These are phyloP conservation scores for Drosophila persimilis DNA, from an alignment of 1,140 invertebrate species.

Conservation along the genomic window DNA sequence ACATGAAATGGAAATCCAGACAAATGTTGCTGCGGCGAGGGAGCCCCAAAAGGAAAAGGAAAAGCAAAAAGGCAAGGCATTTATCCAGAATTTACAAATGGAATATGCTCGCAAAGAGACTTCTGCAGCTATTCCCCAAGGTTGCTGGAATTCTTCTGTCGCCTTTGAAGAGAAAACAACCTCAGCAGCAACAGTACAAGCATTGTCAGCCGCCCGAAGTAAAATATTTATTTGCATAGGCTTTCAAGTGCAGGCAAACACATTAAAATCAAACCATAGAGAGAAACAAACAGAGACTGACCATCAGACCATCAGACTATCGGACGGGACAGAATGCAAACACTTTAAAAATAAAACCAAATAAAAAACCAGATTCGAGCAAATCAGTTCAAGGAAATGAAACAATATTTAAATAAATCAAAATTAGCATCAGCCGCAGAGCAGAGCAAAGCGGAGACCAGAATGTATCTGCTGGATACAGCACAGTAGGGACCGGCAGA, in stretches of 20 bases:
- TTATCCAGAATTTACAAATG: conserved; percentile 46
- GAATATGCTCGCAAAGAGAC: conserved; percentile 24
- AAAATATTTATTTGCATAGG: conserved; percentile 34
- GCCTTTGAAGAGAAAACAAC: conserved; percentile 21
- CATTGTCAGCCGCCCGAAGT: neutral
- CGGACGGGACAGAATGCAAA: conserved; percentile 41
- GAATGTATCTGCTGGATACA: conserved; percentile 42
- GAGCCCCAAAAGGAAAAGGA: no score
- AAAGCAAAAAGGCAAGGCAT: conserved; percentile 6
- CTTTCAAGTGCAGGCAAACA: conserved; percentile 43
- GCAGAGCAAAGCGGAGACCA: neutral
- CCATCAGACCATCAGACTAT: conserved; percentile 29
- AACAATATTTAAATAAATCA: conserved; percentile 76
- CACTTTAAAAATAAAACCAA: conserved; percentile 22
- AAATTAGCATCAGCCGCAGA: conserved; percentile 67
- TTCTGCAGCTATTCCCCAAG: conserved; percentile 39
- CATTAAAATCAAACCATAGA: conserved; percentile 42
- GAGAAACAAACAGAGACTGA: no score
- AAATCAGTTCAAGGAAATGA: conserved; percentile 52
- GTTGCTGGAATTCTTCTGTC: conserved; percentile 24
- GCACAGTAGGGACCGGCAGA: neutral
- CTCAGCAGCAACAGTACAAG: neutral
- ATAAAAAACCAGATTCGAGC: conserved; percentile 7
- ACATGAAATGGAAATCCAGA: conserved; percentile 26
- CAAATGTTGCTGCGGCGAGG: conserved; percentile 41